phyloP scores from a whole-genome alignment of 2,888 invertebrate genomes.

The Xylota segnis region DNA sequence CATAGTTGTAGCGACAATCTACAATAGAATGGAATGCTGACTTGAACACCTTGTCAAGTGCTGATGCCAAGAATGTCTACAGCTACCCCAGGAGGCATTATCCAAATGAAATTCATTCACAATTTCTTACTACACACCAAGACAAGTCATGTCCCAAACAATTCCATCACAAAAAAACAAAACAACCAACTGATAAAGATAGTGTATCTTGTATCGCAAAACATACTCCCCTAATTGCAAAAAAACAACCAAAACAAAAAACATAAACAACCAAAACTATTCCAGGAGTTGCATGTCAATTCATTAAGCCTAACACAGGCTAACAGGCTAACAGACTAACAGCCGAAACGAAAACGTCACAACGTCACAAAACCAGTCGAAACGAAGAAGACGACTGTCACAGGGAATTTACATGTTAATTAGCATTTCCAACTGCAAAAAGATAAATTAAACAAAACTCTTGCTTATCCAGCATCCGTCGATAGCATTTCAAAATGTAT shows the following conservation, averaged over 20 bases:
- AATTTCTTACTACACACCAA: constrained; percentile 20
- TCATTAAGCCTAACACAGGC: constrained; percentile 56
- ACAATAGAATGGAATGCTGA: neutral
- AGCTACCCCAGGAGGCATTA: neutral
- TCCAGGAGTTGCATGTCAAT: constrained; percentile 66
- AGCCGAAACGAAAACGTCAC: constrained; percentile 29
- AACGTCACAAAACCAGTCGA: constrained; percentile 27
- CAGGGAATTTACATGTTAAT: constrained; percentile 60
- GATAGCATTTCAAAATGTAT: neutral
- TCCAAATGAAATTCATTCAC: constrained; percentile 40
- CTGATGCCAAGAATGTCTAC: neutral
- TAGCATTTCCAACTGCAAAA: constrained; percentile 58
- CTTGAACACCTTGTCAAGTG: neutral
- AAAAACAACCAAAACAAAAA: constrained; percentile 8
- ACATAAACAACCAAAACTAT: constrained; percentile 15
- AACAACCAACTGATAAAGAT: constrained; percentile 21
- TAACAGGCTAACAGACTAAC: no score
- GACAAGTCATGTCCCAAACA: constrained; percentile 1
- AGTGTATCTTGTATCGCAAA: constrained; percentile 25
- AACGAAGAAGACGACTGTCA: constrained; percentile 30
- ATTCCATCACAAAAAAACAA: neutral
- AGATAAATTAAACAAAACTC: constrained; percentile 47
- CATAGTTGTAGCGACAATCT: neutral
- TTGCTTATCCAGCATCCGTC: neutral
- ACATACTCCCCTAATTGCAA: constrained; percentile 38